These are phyloP conservation scores for Pseudonaja textilis DNA, from an alignment of 2,113 vertebrate species.

Conservation along the genomic window DNA sequence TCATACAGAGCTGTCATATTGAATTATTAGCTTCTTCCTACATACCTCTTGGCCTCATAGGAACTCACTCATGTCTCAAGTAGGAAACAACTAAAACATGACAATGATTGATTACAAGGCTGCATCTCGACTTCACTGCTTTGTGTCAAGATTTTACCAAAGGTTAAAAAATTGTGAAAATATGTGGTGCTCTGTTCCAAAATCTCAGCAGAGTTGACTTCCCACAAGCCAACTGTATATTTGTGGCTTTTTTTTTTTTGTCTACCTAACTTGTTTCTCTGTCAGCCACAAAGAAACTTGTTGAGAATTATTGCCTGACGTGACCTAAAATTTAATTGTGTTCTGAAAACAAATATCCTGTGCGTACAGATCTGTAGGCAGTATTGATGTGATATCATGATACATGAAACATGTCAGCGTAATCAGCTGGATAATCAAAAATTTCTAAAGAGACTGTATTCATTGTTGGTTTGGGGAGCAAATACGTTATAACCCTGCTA, in stretches of 20 bases:
- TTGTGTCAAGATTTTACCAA: conserved; percentile 26
- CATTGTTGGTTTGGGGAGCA: background rate
- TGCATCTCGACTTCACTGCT: conserved; percentile 43
- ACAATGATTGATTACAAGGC: conserved; percentile 48
- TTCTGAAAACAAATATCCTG: conserved; percentile 3
- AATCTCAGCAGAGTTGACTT: conserved; percentile 16
- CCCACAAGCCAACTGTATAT: conserved; percentile 18
- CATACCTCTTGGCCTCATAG: background rate
- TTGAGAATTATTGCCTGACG: conserved; percentile 40
- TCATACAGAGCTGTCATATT: background rate
- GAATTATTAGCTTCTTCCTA: background rate
- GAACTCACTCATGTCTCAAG: conserved; percentile 33
- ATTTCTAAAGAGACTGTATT: background rate
- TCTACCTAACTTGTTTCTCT: conserved; percentile 33
- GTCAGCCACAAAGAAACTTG: conserved; percentile 28
- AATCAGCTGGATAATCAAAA: background rate
- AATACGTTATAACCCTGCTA: background rate
- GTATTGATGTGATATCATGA: background rate
- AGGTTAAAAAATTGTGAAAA: conserved; percentile 37
- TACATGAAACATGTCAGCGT: conserved; percentile 20
- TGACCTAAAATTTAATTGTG: conserved; percentile 16
- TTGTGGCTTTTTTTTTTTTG: conserved; percentile 30
- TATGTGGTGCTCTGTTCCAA: conserved; percentile 18
- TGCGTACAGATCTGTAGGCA: background rate
- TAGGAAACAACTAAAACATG: conserved; percentile 45